phyloP scores from a whole-genome alignment of 2,113 vertebrate genomes.

The Pagrus major region DNA sequence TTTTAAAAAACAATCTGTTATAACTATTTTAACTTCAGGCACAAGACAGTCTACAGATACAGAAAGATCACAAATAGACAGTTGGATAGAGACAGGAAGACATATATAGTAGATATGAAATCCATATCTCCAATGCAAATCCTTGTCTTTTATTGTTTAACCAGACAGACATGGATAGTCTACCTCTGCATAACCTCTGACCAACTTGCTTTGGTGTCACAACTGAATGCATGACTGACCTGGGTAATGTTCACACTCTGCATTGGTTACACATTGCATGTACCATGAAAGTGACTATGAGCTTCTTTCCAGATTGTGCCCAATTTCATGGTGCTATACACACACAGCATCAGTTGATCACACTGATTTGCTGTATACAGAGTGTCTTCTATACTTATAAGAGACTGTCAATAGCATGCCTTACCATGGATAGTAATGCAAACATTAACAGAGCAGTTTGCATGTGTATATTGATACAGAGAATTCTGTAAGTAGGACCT shows the following conservation, averaged over 20 bases:
- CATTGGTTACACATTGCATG: slow-evolving; percentile 77
- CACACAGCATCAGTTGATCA: slow-evolving; percentile 76
- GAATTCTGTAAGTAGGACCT: neutral
- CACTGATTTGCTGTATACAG: slow-evolving; percentile 64
- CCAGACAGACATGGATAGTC: slow-evolving; percentile 43
- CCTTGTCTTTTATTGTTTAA: slow-evolving; percentile 1
- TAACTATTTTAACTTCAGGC: neutral
- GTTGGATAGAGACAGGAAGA: neutral
- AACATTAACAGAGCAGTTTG: slow-evolving; percentile 15
- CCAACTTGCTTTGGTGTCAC: slow-evolving; percentile 72
- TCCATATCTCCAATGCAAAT: neutral
- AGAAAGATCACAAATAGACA: neutral
- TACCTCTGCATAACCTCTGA: slow-evolving; percentile 73
- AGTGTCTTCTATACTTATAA: slow-evolving; percentile 39
- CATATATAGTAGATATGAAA: neutral
- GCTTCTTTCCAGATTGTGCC: slow-evolving; percentile 81
- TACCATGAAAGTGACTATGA: slow-evolving; percentile 80
- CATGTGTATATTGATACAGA: slow-evolving; percentile 8
- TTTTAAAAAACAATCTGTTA: neutral
- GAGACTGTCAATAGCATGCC: slow-evolving; percentile 15
- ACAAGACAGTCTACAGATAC: neutral
- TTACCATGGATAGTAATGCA: slow-evolving; percentile 2
- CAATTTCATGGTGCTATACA: slow-evolving; percentile 81
- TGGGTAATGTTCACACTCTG: slow-evolving; percentile 76
- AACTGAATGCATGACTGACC: slow-evolving; percentile 77